Conservation (phyloP, 1,140 invertebrate species). For the Drosophila murphyi region DNA sequence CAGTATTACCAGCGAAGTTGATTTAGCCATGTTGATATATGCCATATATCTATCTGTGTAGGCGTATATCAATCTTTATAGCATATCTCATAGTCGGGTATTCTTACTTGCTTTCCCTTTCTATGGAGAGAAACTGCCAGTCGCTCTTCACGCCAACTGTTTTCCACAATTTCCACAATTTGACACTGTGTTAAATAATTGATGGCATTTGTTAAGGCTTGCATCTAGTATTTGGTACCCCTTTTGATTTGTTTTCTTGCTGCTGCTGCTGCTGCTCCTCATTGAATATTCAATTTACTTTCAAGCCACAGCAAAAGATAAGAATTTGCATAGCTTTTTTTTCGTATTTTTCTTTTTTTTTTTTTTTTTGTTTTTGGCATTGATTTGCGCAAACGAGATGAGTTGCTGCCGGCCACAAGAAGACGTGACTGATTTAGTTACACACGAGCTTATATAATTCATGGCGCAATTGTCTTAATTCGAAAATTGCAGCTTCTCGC, state of each 20-base stretch:
- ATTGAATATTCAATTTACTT: constrained; percentile 81
- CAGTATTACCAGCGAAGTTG: too few relatives aligned
- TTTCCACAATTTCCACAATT: constrained; percentile 42
- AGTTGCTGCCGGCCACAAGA: neutral
- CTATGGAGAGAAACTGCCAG: constrained; percentile 7
- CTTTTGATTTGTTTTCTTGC: too few relatives aligned
- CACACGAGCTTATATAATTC: constrained; percentile 50
- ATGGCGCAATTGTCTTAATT: constrained; percentile 78
- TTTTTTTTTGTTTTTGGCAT: constrained; percentile 66
- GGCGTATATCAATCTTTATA: too few relatives aligned
- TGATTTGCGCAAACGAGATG: constrained; percentile 55
- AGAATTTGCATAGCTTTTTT: constrained; percentile 53
- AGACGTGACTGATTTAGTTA: too few relatives aligned
- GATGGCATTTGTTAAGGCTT: constrained; percentile 53
- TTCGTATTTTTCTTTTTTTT: constrained; percentile 46
- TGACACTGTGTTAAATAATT: constrained; percentile 63
- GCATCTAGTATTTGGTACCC: neutral
- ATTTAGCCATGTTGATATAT: too few relatives aligned
- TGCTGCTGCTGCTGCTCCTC: constrained; percentile 18
- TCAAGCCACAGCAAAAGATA: constrained; percentile 29
- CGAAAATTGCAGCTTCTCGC: constrained; percentile 74
- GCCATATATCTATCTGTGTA: too few relatives aligned
- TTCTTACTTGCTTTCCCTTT: neutral
- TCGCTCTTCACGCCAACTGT: constrained; percentile 7
- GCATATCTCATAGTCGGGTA: too few relatives aligned